Base-by-base conservation (phyloP, 2,113 vertebrate species). In the Athene cunicularia region DNA sequence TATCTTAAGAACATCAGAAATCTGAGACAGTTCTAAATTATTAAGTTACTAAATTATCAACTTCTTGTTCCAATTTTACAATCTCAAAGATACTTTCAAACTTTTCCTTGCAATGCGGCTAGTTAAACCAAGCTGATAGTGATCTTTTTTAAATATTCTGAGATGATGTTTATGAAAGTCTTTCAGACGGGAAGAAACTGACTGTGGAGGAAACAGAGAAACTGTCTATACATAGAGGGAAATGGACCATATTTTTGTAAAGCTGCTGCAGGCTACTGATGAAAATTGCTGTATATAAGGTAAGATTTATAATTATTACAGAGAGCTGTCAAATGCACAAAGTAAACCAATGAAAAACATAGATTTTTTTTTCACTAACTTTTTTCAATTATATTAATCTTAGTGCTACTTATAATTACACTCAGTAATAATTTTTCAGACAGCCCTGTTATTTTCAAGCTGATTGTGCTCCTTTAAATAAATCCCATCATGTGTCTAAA, bases 381-480 rank as follows among this genome's bases (percentile, higher is more conserved):
- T 85, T 93, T 75, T 86, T 41, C 33, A 71, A 52, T 95, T 86
- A 84, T 12, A 91, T 45, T 73, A 91, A 68, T 85, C 33, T 59
- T 52, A n/a, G 16, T 50, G 27, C 71, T 94, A 68, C 64, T 93
- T 90, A 76, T 85, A 92, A 93, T 89, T 89, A 63, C 32, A 73
- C 52, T 71, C 27, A 30, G 23, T 33, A 89, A 73, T 8, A 39
- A 22, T 39, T 80, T 92, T 71, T 95, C 66, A 91, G 58, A 41
- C 21, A 86, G 49, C n/a, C 73, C 24, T 84, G 28, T 79, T 76
- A 91, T 86, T 97, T 95, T 63, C 35, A 74, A 55, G 30, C 71
- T 79, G 74, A 88, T 71, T 90, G 26, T 76, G 66, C 66, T 35
- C 53, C 37, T 88, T 97, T 94, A 95, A 97, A 92, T 88, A 95